These are phyloP conservation scores for Leptatherina wallacei DNA, from an alignment of 2,797 vertebrate species.

Conservation along the genomic window DNA sequence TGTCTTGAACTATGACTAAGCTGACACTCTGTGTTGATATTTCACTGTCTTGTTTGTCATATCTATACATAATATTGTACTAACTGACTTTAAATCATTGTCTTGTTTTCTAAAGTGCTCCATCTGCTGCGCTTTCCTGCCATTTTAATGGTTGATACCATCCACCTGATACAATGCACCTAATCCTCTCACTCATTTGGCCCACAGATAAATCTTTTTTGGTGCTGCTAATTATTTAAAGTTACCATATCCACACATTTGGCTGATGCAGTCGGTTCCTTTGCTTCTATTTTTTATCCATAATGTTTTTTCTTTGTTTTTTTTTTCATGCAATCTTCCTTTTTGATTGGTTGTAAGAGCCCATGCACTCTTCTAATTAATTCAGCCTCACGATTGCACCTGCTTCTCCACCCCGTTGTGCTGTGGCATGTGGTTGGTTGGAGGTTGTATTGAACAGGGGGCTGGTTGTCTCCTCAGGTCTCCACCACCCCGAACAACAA, in stretches of 20 bases:
- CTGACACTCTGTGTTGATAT: neutral
- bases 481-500: conserved; percentile 82
- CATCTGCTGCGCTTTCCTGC: conserved; percentile 14
- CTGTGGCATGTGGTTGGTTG: conserved; percentile 55
- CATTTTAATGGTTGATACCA: conserved; percentile 8
- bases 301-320: neutral
- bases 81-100: conserved; percentile 18
- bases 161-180: conserved; percentile 6
- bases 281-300: neutral
- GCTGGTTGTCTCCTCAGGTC: conserved; percentile 82
- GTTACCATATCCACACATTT: conserved; percentile 14
- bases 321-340: neutral
- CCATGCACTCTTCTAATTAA: conserved; percentile 17
- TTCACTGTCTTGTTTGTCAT: conserved; percentile 11
- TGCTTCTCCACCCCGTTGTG: conserved; percentile 32
- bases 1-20: conserved; percentile 2
- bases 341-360: conserved; percentile 26
- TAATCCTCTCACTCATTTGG: conserved; percentile 4
- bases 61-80: neutral
- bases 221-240: neutral
- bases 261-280: neutral
- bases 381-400: conserved; percentile 5
- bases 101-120: conserved; percentile 20
- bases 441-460: conserved; percentile 75
- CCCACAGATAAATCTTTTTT: neutral